phyloP scores from a whole-genome alignment of 2,888 invertebrate genomes.

The Altica lythri region DNA sequence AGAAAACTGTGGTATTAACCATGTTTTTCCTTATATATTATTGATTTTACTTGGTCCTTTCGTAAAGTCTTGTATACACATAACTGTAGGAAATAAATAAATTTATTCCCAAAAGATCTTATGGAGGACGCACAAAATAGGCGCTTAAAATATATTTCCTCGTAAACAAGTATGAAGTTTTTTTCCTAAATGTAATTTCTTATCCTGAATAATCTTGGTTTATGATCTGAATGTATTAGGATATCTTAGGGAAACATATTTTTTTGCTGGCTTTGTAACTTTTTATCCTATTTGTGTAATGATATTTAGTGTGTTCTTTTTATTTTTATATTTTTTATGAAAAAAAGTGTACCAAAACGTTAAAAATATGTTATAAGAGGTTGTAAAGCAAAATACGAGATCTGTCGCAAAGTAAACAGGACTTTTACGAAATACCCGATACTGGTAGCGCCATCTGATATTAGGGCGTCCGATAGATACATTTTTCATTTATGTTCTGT shows the following conservation, averaged over 20 bases:
- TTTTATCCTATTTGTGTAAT: conserved; percentile 1
- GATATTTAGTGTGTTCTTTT: conserved; percentile 2
- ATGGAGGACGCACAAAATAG: conserved; percentile 8
- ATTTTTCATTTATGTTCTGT: no score
- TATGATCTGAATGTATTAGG: conserved; percentile 17
- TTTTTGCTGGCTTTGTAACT: conserved; percentile 16
- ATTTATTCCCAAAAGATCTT: conserved; percentile 13
- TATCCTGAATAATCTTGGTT: conserved; percentile 21
- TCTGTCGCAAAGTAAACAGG: no score
- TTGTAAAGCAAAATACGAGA: no score
- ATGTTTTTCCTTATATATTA: no score
- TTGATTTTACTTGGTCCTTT: no score
- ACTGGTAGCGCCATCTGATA: no score
- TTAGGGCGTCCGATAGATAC: no score
- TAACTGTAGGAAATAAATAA: conserved; percentile 9
- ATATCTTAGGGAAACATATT: conserved; percentile 18
- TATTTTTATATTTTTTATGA: neutral
- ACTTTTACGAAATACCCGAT: no score
- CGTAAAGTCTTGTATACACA: neutral
- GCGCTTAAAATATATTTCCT: conserved; percentile 22
- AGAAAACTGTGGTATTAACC: no score
- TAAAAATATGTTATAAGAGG: no score
- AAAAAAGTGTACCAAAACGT: no score
- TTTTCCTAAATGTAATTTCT: conserved; percentile 21
- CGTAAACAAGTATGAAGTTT: conserved; percentile 27